Evolutionary conservation across 92 coral and sea anemone genomes (phyloP), one percentile per base, ranked within the genome.

Genomic region (Anthopleura xanthogrammica): DNA sequence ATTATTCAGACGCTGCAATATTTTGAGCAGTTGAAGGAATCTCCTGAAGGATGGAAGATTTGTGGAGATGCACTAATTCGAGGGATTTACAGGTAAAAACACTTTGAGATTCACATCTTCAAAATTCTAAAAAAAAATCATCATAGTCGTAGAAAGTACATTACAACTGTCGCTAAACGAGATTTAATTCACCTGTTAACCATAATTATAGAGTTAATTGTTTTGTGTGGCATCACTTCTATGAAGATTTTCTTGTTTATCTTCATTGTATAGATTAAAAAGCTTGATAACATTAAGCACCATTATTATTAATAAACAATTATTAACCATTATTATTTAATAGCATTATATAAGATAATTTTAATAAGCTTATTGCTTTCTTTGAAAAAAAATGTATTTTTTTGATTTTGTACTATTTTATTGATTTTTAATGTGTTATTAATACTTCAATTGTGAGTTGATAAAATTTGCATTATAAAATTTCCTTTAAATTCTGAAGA

Each of bases 31-130:
- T 86, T 96, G 68, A 96, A 96, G 86, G 87, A 87, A 65, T 89
- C 96, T 42, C 86, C 89, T 1, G 96, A 96, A 4, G 99, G 99
- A 43, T 96, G 99, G 99, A 96, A 94, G 75, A 80, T 94, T 39
- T 96, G 99, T 82, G 98, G 98, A 12, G 92, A 96, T 64, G 95
- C 96, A 29, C 85, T 96, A 13, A 82, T 90, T 12, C 89, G 82
- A 46, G 93, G 92, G 29, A 68, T 89, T 46, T 85, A 91, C 86
- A 87, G 98, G 98, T 93, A 55, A 66, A 82, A n/a, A 22, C 2
- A 20, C 70, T 5, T 11, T 62, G 4, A 17, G 24, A 60, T 76
- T 10, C 22, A 41, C 5, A 16, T 16, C 40, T 41, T 39, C 41
- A 7, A n/a, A 29, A n/a, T 39, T 16, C 50, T 29, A 24, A 66